These are phyloP conservation scores for Alauda arvensis DNA, from an alignment of 2,797 vertebrate genomes.

Conservation along the genomic window DNA sequence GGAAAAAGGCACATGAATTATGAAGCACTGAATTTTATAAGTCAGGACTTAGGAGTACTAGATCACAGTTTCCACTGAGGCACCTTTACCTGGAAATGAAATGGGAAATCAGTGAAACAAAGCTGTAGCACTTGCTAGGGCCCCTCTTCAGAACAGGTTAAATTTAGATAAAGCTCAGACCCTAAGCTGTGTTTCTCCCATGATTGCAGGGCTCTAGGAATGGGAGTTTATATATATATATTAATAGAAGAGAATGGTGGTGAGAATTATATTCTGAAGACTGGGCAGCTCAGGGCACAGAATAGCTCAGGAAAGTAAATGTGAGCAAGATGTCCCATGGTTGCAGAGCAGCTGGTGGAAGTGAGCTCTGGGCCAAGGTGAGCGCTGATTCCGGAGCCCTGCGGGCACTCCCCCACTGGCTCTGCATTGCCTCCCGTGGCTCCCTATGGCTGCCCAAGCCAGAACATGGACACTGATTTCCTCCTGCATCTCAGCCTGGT, in stretches of 20 bases:
- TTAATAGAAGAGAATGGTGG: neutral
- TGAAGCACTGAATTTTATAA: neutral
- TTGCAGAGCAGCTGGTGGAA: neutral
- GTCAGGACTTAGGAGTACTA: neutral
- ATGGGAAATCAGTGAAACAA: neutral
- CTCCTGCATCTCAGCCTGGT: neutral
- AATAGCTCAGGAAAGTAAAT: neutral
- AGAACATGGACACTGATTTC: neutral
- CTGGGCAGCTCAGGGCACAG: neutral
- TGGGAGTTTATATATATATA: neutral
- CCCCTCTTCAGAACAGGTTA: neutral
- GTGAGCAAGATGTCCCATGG: neutral
- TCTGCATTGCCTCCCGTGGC: fast-evolving
- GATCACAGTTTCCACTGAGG: neutral
- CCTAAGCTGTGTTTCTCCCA: neutral
- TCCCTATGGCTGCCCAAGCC: neutral
- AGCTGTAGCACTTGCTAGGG: neutral
- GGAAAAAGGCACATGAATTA: neutral
- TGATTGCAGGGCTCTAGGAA: neutral
- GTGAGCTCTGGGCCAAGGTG: neutral
- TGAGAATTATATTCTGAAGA: neutral
- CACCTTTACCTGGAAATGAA: neutral
- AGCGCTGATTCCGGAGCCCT: neutral
- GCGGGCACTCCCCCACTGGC: fast-evolving
- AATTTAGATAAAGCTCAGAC: neutral